A percentile compares a stretch with the other conserved stretches of the same genome.
phyloP scores from a whole-genome alignment of 2,113 vertebrate species.

The Rhagologus leucostigma region DNA sequence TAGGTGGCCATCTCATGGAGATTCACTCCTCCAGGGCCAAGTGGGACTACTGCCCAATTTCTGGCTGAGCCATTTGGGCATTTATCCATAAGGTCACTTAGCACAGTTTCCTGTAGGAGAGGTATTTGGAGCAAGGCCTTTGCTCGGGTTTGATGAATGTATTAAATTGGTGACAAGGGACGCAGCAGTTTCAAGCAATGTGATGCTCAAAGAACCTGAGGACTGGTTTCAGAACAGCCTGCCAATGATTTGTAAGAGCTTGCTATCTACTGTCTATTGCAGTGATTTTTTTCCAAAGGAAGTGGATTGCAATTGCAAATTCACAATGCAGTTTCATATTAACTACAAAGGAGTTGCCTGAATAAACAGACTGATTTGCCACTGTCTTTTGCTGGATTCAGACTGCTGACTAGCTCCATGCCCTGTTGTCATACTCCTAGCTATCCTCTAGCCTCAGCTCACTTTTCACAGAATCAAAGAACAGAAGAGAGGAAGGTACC shows the following conservation, averaged over 20 bases:
- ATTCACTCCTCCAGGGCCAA: neutral
- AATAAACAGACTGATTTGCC: neutral
- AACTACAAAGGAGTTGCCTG: neutral
- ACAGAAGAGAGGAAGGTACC: neutral
- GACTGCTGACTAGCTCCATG: neutral
- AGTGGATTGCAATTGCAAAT: neutral
- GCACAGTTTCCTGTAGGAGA: neutral
- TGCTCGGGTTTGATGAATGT: neutral
- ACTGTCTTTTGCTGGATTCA: neutral
- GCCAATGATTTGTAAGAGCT: neutral
- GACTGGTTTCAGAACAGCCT: neutral
- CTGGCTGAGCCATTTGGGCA: neutral
- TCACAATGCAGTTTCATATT: neutral
- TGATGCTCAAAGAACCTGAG: neutral
- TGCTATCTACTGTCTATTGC: neutral
- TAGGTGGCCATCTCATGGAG: neutral
- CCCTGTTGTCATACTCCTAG: neutral
- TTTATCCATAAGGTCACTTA: neutral
- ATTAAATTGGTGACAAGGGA: neutral
- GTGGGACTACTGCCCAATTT: neutral
- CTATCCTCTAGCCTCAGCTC: accelerated
- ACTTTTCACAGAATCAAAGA: neutral
- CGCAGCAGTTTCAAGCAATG: neutral
- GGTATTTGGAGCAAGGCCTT: neutral
- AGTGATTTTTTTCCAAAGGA: neutral